Evolutionary conservation across 2,113 vertebrate genomes (phyloP).

Genomic region (Dicerorhinus sumatrensis): DNA sequence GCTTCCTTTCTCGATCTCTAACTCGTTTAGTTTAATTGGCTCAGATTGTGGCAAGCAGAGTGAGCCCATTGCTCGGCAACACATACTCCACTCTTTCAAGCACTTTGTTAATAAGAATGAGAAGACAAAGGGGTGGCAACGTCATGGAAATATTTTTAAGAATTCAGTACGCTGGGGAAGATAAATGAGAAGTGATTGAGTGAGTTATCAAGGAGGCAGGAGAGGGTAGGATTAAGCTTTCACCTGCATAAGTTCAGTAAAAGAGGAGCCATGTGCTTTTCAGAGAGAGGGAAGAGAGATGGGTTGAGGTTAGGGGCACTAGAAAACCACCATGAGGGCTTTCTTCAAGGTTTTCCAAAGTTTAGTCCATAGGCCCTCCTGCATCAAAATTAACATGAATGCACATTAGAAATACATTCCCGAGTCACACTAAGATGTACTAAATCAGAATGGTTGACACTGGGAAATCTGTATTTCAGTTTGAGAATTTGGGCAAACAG

Average conservation of each 20-base stretch:
- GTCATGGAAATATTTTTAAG: neutral
- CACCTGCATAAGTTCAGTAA: neutral
- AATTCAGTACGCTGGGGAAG: neutral
- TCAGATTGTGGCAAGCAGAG: too few relatives aligned
- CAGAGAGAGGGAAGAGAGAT: neutral
- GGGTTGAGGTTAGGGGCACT: neutral
- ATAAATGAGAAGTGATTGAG: neutral
- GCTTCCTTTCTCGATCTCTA: too few relatives aligned
- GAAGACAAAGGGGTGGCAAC: neutral
- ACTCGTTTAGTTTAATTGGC: too few relatives aligned
- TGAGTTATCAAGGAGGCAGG: neutral
- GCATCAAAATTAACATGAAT: neutral
- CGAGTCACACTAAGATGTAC: neutral
- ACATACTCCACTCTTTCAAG: neutral
- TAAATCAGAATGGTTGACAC: neutral
- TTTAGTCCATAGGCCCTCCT: neutral
- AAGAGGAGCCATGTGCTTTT: neutral
- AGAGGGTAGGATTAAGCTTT: neutral
- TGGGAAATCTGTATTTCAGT: neutral
- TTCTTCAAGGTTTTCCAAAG: neutral
- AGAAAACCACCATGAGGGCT: neutral
- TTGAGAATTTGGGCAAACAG: neutral
- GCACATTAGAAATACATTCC: neutral
- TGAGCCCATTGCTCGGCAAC: too few relatives aligned
- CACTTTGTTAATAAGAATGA: slow-evolving; percentile 32